A percentile compares a stretch with the other conserved stretches of the same genome.
Conservation (phyloP, 2,888 invertebrate genomes). For the Netelia melanura region DNA sequence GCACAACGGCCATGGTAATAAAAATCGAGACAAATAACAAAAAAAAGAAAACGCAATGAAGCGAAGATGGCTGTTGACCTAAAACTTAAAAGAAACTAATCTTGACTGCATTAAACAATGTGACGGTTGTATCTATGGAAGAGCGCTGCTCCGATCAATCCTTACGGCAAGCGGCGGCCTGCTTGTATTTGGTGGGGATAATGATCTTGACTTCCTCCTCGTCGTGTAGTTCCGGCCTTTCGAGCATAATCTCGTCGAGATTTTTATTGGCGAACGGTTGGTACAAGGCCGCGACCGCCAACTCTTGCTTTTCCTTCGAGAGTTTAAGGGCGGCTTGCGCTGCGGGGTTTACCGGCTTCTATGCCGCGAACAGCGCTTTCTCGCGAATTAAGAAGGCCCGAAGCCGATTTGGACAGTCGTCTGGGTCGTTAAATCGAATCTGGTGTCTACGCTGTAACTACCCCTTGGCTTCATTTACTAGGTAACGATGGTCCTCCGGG, state of each 20-base stretch:
- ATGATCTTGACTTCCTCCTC: not conserved
- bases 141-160: too few relatives aligned
- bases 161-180: not conserved
- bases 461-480: not conserved
- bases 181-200: slow-evolving; percentile 9
- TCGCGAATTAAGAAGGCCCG: slow-evolving; percentile 44
- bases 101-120: too few relatives aligned
- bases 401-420: slow-evolving; percentile 19
- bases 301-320: slow-evolving; percentile 7
- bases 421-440: not conserved
- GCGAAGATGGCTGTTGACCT: too few relatives aligned
- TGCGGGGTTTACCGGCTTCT: not conserved
- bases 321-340: not conserved
- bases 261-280: not conserved
- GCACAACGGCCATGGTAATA: too few relatives aligned
- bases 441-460: not conserved
- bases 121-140: too few relatives aligned
- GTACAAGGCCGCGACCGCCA: not conserved
- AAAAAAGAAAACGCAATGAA: too few relatives aligned
- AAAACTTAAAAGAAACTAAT: too few relatives aligned
- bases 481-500: not conserved
- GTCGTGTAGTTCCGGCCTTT: slow-evolving; percentile 4
- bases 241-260: slow-evolving; percentile 28
- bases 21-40: too few relatives aligned
- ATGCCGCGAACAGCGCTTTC: not conserved